Conservation (phyloP, 2,113 vertebrate genomes). For the Lophochroa leadbeateri region DNA sequence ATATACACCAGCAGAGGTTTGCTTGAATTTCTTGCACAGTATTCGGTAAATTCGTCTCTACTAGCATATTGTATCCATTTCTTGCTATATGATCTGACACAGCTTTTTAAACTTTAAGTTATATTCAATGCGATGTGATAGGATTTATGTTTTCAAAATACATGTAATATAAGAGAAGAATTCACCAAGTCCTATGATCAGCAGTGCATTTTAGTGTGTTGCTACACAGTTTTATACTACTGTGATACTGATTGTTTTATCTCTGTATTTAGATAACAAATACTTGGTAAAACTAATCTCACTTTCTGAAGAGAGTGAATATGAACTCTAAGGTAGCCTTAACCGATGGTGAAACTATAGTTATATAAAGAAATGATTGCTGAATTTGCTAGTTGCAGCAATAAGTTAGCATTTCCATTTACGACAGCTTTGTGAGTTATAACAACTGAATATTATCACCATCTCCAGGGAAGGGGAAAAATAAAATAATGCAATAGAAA, state of each 20-base stretch:
- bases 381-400: not conserved
- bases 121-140: not conserved
- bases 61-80: not conserved
- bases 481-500: not conserved
- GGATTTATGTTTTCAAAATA: not conserved
- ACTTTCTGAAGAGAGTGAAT: not conserved
- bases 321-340: not conserved
- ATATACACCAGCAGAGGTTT: not conserved
- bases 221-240: not conserved
- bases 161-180: accelerated
- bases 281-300: not conserved
- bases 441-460: not conserved
- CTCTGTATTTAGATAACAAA: not conserved
- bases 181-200: not conserved
- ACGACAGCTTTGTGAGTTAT: conserved; percentile 17
- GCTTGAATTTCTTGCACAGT: not conserved
- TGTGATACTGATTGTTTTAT: not conserved
- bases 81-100: not conserved
- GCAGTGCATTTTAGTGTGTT: not conserved
- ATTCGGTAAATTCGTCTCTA: not conserved
- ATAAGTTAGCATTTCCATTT: not conserved
- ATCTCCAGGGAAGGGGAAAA: not conserved
- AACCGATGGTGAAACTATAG: not conserved
- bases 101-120: not conserved
- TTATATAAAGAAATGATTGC: not conserved